A percentile compares a stretch with the other conserved stretches of the same genome.
phyloP scores from a whole-genome alignment of 2,797 vertebrate genomes.

The Hirundo rustica region DNA sequence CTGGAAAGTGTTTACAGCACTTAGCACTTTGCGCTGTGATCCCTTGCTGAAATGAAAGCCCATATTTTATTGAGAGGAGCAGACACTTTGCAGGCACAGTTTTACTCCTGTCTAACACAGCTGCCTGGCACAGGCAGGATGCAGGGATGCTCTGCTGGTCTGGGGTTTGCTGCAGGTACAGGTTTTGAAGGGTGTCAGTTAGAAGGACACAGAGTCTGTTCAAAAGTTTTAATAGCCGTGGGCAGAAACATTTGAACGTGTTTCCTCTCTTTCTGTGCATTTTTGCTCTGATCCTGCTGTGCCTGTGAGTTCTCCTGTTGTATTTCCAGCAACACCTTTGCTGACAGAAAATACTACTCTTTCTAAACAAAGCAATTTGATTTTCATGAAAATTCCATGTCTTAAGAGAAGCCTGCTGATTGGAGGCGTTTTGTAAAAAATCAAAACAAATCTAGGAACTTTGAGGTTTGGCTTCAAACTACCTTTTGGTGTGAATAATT shows the following conservation, averaged over 20 bases:
- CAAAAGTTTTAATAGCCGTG: neutral
- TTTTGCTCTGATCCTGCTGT: constrained; percentile 9
- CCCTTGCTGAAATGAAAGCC: neutral
- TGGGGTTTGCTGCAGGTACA: neutral
- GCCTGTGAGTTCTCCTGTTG: neutral
- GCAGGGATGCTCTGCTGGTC: neutral
- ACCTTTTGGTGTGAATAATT: neutral
- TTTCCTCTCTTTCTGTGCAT: neutral
- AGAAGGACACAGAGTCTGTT: neutral
- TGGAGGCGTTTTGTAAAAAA: constrained; percentile 15
- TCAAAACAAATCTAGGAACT: constrained; percentile 34
- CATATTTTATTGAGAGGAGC: neutral
- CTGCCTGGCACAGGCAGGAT: neutral
- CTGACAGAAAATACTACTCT: neutral
- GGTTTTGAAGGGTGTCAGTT: neutral
- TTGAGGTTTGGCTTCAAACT: neutral
- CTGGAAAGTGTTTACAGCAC: constrained; percentile 49
- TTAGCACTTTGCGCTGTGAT: constrained; percentile 24
- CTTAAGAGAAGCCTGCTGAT: neutral
- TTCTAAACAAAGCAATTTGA: neutral
- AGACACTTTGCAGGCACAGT: neutral
- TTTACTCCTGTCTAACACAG: neutral
- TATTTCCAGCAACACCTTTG: neutral
- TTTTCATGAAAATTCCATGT: constrained; percentile 4
- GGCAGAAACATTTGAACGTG: neutral